phyloP scores from a whole-genome alignment of 2,888 invertebrate genomes.

The Willowsia nigromaculata region DNA sequence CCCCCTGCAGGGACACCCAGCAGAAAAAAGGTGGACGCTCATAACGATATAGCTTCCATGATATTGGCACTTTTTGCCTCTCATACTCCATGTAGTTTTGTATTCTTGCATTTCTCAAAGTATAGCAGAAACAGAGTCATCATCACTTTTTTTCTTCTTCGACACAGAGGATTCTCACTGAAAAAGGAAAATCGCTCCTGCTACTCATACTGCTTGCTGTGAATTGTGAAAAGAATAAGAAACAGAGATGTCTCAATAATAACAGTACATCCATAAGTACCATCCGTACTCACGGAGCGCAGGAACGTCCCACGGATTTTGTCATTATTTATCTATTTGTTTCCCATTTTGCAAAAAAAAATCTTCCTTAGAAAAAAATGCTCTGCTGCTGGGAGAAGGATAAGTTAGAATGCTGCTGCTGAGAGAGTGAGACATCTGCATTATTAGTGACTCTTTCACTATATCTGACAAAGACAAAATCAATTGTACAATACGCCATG shows the following conservation, averaged over 20 bases:
- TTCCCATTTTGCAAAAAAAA: conserved; percentile 55
- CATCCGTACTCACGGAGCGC: conserved; percentile 26
- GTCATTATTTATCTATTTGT: conserved; percentile 63
- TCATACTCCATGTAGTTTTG: no score
- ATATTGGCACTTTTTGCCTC: conserved; percentile 62
- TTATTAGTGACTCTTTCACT: conserved; percentile 32
- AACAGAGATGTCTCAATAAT: conserved; percentile 54
- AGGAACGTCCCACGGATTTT: conserved; percentile 52
- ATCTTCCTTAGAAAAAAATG: conserved; percentile 32
- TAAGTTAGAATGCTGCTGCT: neutral
- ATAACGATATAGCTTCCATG: conserved; percentile 57
- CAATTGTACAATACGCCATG: conserved; percentile 36
- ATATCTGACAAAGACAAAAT: neutral
- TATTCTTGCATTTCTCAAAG: neutral
- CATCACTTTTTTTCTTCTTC: conserved; percentile 15
- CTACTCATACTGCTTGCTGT: conserved; percentile 1
- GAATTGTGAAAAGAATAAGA: conserved; percentile 42
- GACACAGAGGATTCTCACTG: conserved; percentile 3
- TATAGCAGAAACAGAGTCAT: conserved; percentile 28
- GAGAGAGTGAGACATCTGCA: conserved; percentile 46
- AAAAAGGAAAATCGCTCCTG: conserved; percentile 25
- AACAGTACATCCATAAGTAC: conserved; percentile 38
- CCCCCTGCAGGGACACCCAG: conserved; percentile 68
- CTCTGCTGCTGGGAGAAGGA: conserved; percentile 23
- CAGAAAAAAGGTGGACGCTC: conserved; percentile 68